Conservation (phyloP, 1,140 invertebrate species). For the Nixonia krombeini region DNA sequence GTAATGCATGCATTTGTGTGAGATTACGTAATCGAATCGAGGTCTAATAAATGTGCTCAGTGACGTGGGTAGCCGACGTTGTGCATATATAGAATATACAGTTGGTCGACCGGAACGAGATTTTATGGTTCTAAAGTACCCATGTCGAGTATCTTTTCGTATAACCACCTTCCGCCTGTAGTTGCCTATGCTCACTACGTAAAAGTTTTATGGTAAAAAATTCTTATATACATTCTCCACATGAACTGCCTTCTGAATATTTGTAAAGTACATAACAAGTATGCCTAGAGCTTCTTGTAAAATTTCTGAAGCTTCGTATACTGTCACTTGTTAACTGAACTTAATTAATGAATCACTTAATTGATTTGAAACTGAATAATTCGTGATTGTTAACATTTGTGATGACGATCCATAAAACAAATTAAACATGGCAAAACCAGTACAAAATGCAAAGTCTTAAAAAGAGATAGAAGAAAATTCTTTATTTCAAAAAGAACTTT, state of each 20-base stretch:
- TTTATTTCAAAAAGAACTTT: no score
- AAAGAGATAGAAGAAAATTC: no score
- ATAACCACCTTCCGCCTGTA: constrained; percentile 34
- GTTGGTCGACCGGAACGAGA: constrained; percentile 54
- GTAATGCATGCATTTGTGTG: constrained; percentile 38
- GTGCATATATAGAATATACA: constrained; percentile 52
- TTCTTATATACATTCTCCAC: constrained; percentile 9
- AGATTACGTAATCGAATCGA: constrained; percentile 54
- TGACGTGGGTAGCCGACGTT: constrained; percentile 52
- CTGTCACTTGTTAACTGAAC: no score
- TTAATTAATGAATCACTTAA: no score
- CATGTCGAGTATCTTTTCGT: constrained; percentile 30
- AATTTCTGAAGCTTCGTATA: constrained; percentile 18
- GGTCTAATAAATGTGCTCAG: constrained; percentile 43
- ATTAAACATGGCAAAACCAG: no score
- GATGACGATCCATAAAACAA: no score
- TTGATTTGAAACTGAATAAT: no score
- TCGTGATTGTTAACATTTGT: no score
- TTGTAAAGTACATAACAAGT: constrained; percentile 11
- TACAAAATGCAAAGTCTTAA: no score
- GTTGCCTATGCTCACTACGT: constrained; percentile 13
- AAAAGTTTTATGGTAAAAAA: constrained; percentile 18
- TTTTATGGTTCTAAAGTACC: constrained; percentile 45
- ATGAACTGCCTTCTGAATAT: constrained; percentile 27
- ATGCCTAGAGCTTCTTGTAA: constrained; percentile 16